phyloP scores from a whole-genome alignment of 2,113 vertebrate genomes.

The Eubucco bourcierii region DNA sequence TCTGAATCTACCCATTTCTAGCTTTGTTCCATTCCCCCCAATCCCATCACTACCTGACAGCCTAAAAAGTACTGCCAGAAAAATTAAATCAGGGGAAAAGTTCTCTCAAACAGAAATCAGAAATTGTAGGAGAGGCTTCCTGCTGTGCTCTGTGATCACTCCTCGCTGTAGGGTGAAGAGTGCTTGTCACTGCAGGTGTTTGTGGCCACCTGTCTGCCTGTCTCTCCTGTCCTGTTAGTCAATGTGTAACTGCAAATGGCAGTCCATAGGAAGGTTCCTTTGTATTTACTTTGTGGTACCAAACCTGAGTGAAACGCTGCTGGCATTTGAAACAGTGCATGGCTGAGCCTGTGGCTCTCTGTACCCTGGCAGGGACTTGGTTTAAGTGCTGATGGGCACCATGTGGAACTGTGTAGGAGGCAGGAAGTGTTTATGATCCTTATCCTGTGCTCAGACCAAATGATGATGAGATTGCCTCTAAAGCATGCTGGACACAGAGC shows the following conservation, averaged over 20 bases:
- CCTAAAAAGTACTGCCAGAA: no score
- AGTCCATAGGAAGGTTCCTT: background rate
- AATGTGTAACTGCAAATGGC: background rate
- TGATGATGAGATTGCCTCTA: background rate
- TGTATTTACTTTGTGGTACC: background rate
- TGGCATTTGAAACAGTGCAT: background rate
- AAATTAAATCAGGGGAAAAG: background rate
- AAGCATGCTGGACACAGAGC: background rate
- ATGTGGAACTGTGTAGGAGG: background rate
- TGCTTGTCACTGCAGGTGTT: background rate
- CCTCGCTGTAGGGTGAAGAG: background rate
- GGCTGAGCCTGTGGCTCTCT: background rate
- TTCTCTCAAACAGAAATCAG: accelerated
- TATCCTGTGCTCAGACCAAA: background rate
- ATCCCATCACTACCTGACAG: no score
- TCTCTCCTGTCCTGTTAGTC: background rate
- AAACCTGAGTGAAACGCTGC: background rate
- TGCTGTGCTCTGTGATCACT: accelerated
- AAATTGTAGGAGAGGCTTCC: background rate
- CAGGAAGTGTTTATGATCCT: background rate
- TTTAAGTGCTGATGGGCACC: background rate
- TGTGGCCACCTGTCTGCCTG: background rate
- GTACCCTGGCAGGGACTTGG: background rate
- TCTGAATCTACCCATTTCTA: no score
- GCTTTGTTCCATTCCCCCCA: no score